Percentiles rank a stretch among this genome's conserved stretches.
Evolutionary conservation across 2,113 vertebrate species (phyloP).

Genomic region (Gambusia holbrooki): DNA sequence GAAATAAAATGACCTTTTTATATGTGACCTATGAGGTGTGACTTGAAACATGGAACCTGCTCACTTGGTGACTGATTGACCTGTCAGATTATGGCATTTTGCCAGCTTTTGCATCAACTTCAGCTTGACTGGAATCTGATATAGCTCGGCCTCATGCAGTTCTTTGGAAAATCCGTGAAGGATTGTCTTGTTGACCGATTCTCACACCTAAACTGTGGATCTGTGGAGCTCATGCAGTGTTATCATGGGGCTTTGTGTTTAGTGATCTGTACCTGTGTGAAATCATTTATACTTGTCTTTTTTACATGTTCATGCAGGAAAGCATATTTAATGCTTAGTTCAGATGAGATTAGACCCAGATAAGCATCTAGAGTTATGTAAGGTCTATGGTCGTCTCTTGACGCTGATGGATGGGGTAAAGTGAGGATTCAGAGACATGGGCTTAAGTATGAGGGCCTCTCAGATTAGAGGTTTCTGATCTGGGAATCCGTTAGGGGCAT

Average conservation of each 20-base stretch:
- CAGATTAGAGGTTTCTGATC: slow-evolving; percentile 44
- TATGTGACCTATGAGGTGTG: slow-evolving; percentile 21
- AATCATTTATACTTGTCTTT: slow-evolving; percentile 16
- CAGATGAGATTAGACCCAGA: slow-evolving; percentile 50
- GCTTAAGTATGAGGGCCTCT: slow-evolving; percentile 39
- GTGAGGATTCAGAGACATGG: slow-evolving; percentile 32
- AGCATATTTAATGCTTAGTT: slow-evolving; percentile 30
- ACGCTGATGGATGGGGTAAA: slow-evolving; percentile 43
- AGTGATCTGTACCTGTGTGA: not conserved
- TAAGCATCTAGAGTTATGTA: slow-evolving; percentile 43
- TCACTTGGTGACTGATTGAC: slow-evolving; percentile 45
- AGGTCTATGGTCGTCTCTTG: slow-evolving; percentile 20
- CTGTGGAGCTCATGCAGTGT: no score
- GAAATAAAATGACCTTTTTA: slow-evolving; percentile 45
- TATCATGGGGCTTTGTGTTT: not conserved
- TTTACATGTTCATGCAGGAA: slow-evolving; percentile 26
- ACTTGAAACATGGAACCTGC: slow-evolving; percentile 15
- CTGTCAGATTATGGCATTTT: slow-evolving; percentile 40
- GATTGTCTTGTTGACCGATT: no score
- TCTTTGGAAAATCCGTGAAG: not conserved
- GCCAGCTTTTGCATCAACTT: slow-evolving; percentile 22
- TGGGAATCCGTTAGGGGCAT: slow-evolving; percentile 43
- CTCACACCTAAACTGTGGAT: no score
- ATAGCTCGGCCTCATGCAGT: slow-evolving; percentile 32
- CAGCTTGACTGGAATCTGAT: slow-evolving; percentile 37